Base-by-base conservation (phyloP, 2,888 invertebrate species). In the Drosophila yooni region DNA sequence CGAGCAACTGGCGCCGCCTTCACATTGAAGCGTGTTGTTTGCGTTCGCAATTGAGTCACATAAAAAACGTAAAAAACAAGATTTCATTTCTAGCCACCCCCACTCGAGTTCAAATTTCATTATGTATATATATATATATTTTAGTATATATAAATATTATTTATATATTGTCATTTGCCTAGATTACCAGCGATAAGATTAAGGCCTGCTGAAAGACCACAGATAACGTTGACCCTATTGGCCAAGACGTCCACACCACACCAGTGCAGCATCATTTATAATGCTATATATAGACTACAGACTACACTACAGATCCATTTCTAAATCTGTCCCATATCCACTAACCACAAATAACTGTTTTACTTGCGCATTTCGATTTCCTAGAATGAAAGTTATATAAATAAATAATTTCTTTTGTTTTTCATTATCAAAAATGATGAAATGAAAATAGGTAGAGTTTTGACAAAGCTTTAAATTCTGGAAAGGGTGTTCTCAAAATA, bases 1-100 rank as follows among this genome's bases (percentile, higher is more conserved):
- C n/a, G n/a, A n/a, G 10, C 11, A 38, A 33, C 58, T 58, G 46
- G 46, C 25, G 58, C 25, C 61, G 46, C 25, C 61, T 10, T 13
- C 21, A 7, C n/a, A 15, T 50, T 33, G 38, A 18, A 61, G 25
- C 18, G 46, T 33, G 25, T 43, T 43, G 43, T 7, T 46, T 46
- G 21, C 25, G 18, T 3, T 33, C 10, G n/a, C 25, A 58, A 46
- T 33, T 33, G 18, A 25, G 6, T n/a, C 27, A 34, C 27, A n/a
- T 6, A n/a, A 25, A 15, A 31, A 21, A 21, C 21, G 21, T 21
- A 21, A 21, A 27, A 15, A n/a, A 36, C n/a, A 25, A 31, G 21
- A 59, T 48, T 63, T 36, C 21, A 57, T 63, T 46, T 52, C 21
- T 50, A 53, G 40, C 40, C 50, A 27, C 31, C 51, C 33, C 50